Evolutionary conservation across 2,113 vertebrate species (phyloP).

Genomic region (Grammomys surdaster): DNA sequence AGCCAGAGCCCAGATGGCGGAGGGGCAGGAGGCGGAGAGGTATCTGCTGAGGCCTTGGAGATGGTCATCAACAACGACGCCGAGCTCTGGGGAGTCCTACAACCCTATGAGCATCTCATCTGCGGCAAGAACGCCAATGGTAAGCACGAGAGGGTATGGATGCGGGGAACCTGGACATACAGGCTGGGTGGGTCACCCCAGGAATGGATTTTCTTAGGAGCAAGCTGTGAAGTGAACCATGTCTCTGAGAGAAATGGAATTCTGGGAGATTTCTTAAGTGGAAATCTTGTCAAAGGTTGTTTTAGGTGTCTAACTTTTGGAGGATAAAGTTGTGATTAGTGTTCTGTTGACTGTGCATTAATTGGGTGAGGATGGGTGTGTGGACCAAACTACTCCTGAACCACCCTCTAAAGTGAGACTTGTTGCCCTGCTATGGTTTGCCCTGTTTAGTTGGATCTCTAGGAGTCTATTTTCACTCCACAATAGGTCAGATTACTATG

Average conservation of each 20-base stretch:
- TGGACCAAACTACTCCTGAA: constrained; percentile 23
- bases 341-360: background rate
- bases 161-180: background rate
- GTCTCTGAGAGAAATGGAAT: background rate
- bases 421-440: background rate
- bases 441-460: background rate
- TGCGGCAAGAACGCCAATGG: constrained; percentile 98
- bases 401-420: background rate
- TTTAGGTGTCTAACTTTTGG: background rate
- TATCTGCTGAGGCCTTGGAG: constrained; percentile 93
- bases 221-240: background rate
- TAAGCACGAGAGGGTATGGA: constrained; percentile 83
- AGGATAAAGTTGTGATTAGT: background rate
- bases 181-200: background rate
- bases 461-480: background rate
- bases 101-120: constrained; percentile 97
- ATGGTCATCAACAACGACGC: constrained; percentile 97
- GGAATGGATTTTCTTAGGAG: background rate
- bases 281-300: background rate
- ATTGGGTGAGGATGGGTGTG: background rate
- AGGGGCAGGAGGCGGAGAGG: constrained; percentile 79
- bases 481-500: background rate
- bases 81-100: constrained; percentile 98
- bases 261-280: constrained; percentile 19
- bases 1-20: constrained; percentile 90